Evolutionary conservation across 1,140 invertebrate species (phyloP), one percentile per base, ranked within the genome.

Genomic region (Trialeurodes vaporariorum): DNA sequence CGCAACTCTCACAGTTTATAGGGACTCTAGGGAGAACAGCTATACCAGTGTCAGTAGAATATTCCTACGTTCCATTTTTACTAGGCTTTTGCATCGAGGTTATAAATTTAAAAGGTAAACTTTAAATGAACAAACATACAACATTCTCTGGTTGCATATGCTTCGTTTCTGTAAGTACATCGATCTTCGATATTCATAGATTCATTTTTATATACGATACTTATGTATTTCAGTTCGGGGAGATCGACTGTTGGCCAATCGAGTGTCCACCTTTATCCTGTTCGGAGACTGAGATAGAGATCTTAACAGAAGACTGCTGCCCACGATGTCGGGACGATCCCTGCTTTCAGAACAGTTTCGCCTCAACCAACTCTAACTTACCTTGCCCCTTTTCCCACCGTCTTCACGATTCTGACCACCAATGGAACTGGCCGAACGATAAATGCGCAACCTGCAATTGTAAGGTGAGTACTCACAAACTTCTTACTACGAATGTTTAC

Each of bases 221-320:
- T n/a, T n/a, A n/a, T n/a, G 67, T 69, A 68, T 75, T 80, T n/a
- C 77, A 91, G 90, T 81, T 89, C 74, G 91, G 92, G 60, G 90
- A 95, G 80, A 85, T 92, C 68, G 91, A 93, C 80, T 95, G 92
- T 76, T 93, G 90, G 90, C 86, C 88, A 72, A 82, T 91, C 75
- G 86, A 91, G 74, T 94, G 92, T 81, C 90, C 90, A 68, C 84
- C 84, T 24, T 78, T 87, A 27, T 81, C 82, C 23, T 90, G 90
- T 80, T 76, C 83, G 70, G 83, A 87, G 73, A 82, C 86, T 40
- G 78, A 91, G 65, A 82, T 87, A 58, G 78, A 90, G 65, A 83
- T 83, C 72, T 76, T 81, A 64, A 77, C 81, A 22, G 83, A 84
- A 13, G 86, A 89, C 74, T 88, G 87, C 78, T 88, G 88, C 77